Evolutionary conservation across 2,113 vertebrate genomes (phyloP).

Genomic region (Python bivittatus): DNA sequence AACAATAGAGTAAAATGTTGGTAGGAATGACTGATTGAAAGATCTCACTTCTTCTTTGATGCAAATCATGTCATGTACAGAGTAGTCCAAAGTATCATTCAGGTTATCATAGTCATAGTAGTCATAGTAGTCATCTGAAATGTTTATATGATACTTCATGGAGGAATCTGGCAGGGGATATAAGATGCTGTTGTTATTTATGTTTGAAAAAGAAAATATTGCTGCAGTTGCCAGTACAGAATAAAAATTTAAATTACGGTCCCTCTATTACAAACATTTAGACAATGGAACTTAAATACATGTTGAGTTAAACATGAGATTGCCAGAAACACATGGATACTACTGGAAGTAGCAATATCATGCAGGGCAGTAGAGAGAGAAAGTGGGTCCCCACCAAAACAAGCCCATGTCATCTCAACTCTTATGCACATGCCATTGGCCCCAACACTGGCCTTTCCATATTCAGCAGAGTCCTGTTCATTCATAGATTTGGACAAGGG

Average conservation of each 20-base stretch:
- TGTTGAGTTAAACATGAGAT: not conserved
- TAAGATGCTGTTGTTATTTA: not conserved
- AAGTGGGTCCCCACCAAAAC: not conserved
- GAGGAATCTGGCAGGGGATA: conserved; percentile 46
- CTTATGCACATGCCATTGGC: not conserved
- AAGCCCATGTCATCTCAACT: not conserved
- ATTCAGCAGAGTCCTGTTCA: not conserved
- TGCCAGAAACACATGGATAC: not conserved
- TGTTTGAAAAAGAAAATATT: not conserved
- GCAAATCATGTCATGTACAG: conserved; percentile 80
- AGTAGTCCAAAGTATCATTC: conserved; percentile 78
- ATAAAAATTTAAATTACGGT: not conserved
- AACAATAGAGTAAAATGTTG: conserved; percentile 79
- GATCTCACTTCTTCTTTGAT: conserved; percentile 84
- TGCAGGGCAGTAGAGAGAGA: not conserved
- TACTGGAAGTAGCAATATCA: not conserved
- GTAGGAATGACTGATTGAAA: conserved; percentile 84
- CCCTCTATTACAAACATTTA: not conserved
- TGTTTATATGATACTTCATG: conserved; percentile 67
- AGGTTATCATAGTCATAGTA: conserved; percentile 70
- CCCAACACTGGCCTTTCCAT: not conserved
- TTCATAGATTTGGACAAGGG: too few relatives aligned
- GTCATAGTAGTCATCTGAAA: conserved; percentile 69
- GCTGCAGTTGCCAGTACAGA: not conserved
- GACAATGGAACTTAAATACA: not conserved